Evolutionary conservation across 2,888 invertebrate species (phyloP), one percentile per base, ranked within the genome.

Genomic region (Gonocerus acuteangulatus): DNA sequence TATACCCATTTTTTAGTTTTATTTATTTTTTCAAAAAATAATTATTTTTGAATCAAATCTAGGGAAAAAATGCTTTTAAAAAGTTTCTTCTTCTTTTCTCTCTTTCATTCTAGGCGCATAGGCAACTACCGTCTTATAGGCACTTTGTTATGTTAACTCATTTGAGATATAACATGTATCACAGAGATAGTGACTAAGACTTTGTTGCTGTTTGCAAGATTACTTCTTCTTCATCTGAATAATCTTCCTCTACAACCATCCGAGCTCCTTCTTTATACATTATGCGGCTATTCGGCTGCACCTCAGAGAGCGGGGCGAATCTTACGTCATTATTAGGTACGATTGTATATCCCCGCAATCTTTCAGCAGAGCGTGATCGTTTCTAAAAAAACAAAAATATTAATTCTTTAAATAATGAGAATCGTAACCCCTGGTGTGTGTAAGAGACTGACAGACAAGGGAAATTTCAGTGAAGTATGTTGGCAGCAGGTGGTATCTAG

Each of bases 151-250:
- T 21, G 18, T 54, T 42, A 54, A 36, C 54, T 42, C 23, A 34
- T 54, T 2, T 39, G 22, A 36, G 51, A 44, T 52, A 36, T 2
- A n/a, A 22, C 15, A 21, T 48, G 21, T 59, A 47, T 42, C 60
- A 56, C 48, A 22, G 48, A 6, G 27, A 18, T 32, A 60, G 36
- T 54, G 63, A 52, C 52, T 56, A 67, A 62, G 69, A 70, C 66
- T 69, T 70, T 56, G 66, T 67, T 16, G 69, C 64, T n/a, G n/a
- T n/a, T n/a, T n/a, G n/a, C 34, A 68, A 68, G 34, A 69, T 63
- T 22, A 66, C 64, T 52, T 65, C 62, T 32, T 65, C 66, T 22
- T 68, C 65, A 45, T 67, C 67, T 19, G 65, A 64, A 34, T 69
- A 67, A 13, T 68, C 68, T 27, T 64, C 67, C 36, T 67, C 64